phyloP scores from a whole-genome alignment of 2,113 vertebrate genomes.

The Percopsis transmontana region DNA sequence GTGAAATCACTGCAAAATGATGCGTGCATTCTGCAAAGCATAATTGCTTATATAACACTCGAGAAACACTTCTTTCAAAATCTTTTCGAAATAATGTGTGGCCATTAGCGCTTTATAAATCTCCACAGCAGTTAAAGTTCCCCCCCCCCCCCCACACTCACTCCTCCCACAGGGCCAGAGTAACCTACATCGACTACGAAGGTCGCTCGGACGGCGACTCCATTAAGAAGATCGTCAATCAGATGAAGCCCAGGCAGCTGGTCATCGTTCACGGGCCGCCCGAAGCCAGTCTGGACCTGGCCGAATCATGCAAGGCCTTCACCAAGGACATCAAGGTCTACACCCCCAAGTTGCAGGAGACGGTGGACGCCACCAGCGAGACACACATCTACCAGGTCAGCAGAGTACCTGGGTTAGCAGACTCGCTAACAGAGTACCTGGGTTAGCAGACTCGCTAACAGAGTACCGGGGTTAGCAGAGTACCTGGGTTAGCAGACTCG shows the following conservation, averaged over 20 bases:
- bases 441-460: background rate
- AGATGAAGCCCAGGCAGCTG: constrained; percentile 97
- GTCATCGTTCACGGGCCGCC: constrained; percentile 94
- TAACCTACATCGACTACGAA: constrained; percentile 98
- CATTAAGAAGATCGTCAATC: constrained; percentile 99
- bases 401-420: background rate
- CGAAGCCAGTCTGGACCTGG: constrained; percentile 93
- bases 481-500: too few species aligned
- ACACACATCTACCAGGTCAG: constrained; percentile 98
- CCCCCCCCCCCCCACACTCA: background rate
- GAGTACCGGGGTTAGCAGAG: constrained; percentile 74
- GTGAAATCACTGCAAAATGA: too few species aligned
- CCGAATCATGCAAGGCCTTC: constrained; percentile 94
- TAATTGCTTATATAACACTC: too few species aligned
- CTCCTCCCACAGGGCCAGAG: constrained; percentile 83
- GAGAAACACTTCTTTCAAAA: too few species aligned
- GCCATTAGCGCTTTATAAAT: background rate
- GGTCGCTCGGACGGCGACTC: constrained; percentile 98
- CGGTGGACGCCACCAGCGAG: constrained; percentile 95
- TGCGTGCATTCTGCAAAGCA: too few species aligned
- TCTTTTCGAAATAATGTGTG: background rate
- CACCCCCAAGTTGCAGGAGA: constrained; percentile 95
- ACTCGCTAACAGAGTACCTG: background rate
- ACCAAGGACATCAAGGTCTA: constrained; percentile 99
- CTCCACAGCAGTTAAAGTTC: background rate